Evolutionary conservation across 2,113 vertebrate species (phyloP).

Genomic region (Dascyllus trimaculatus): DNA sequence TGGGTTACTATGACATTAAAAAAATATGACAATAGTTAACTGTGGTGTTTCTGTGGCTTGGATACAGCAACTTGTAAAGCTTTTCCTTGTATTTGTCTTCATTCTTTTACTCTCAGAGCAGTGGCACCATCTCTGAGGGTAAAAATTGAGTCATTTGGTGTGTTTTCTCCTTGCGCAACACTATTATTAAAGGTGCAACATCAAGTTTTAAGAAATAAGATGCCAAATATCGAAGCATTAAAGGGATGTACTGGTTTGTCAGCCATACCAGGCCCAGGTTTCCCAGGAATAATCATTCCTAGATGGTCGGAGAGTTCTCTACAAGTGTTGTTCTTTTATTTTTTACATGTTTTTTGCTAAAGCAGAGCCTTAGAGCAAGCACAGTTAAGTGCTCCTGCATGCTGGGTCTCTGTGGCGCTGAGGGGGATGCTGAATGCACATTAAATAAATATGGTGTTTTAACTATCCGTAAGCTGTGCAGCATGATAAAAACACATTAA

Average conservation of each 20-base stretch:
- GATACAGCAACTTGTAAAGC: neutral
- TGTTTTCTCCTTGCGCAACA: neutral
- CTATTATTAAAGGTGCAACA: neutral
- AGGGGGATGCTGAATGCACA: neutral
- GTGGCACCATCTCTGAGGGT: neutral
- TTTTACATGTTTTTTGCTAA: neutral
- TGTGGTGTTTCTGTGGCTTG: neutral
- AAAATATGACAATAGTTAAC: too few species aligned
- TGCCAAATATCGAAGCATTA: neutral
- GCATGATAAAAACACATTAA: too few species aligned
- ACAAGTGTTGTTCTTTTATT: neutral
- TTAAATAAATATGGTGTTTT: too few species aligned
- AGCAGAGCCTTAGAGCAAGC: neutral
- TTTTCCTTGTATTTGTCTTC: conserved; percentile 14
- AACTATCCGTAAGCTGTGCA: too few species aligned
- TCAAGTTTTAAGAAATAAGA: neutral
- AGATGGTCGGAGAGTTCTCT: neutral
- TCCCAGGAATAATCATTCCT: neutral
- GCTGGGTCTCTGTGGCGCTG: neutral
- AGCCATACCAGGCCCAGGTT: neutral
- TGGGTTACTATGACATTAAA: too few species aligned
- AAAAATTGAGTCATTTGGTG: neutral
- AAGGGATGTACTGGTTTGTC: neutral
- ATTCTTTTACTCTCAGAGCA: conserved; percentile 4
- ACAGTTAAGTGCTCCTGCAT: neutral